Evolutionary conservation across 1,140 invertebrate genomes (phyloP).

Genomic region (Ceratosolen solmsi): DNA sequence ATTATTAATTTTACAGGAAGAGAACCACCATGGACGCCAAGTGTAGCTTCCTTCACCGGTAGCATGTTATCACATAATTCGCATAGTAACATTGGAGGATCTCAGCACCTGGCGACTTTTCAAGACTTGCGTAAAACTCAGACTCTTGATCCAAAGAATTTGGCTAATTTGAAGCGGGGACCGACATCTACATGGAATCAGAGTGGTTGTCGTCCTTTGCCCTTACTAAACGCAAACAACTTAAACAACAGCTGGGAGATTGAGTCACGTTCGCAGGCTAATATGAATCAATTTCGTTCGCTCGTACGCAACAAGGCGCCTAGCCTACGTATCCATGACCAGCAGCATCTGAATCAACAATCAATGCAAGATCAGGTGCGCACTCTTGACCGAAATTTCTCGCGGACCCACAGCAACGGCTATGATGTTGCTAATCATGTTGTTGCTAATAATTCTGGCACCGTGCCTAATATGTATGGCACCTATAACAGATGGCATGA

Average conservation of each 20-base stretch:
- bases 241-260: slow-evolving; percentile 69
- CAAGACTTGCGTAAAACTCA: slow-evolving; percentile 72
- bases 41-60: slow-evolving; percentile 70
- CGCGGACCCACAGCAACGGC: slow-evolving; percentile 60
- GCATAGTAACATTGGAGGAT: slow-evolving; percentile 58
- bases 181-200: slow-evolving; percentile 70
- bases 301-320: slow-evolving; percentile 68
- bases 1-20: slow-evolving; percentile 62
- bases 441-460: slow-evolving; percentile 59
- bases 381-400: slow-evolving; percentile 70
- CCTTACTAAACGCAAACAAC: slow-evolving; percentile 58
- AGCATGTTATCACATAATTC: slow-evolving; percentile 70
- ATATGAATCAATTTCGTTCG: slow-evolving; percentile 73
- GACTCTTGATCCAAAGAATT: slow-evolving; percentile 70
- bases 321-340: slow-evolving; percentile 57
- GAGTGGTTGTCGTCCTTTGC: slow-evolving; percentile 64
- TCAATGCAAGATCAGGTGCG: slow-evolving; percentile 71
- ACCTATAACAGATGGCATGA: slow-evolving; percentile 69
- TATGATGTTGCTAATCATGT: slow-evolving; percentile 69
- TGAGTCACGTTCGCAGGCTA: slow-evolving; percentile 70
- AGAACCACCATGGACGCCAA: slow-evolving; percentile 72
- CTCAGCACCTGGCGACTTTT: slow-evolving; percentile 68
- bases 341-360: slow-evolving; percentile 59
- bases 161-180: slow-evolving; percentile 69
- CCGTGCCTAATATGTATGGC: slow-evolving; percentile 72